These are phyloP conservation scores for Climacteris rufus DNA, from an alignment of 2,113 vertebrate species.

Conservation along the genomic window DNA sequence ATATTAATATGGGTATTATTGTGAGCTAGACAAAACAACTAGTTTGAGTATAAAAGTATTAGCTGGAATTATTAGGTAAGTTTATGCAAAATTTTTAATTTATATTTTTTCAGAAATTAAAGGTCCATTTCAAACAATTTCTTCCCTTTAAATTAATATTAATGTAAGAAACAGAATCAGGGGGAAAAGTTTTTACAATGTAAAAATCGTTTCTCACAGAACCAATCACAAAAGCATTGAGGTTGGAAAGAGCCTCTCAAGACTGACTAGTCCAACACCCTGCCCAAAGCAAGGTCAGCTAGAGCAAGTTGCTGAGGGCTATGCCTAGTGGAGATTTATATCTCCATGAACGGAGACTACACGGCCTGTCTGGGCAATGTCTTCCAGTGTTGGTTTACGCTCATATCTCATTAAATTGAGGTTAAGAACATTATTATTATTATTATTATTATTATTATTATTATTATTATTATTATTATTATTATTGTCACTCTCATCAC, in stretches of 20 bases:
- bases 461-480: too few relatives aligned
- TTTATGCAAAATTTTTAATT: not conserved
- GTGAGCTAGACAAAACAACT: not conserved
- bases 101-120: not conserved
- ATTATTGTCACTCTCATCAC: not conserved
- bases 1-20: not conserved
- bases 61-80: not conserved
- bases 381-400: not conserved
- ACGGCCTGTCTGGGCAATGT: not conserved
- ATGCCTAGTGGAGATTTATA: not conserved
- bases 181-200: not conserved
- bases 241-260: not conserved
- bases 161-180: not conserved
- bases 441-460: too few relatives aligned
- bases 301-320: not conserved
- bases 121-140: not conserved
- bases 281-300: not conserved
- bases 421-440: not conserved
- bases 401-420: not conserved
- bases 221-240: not conserved
- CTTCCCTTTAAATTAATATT: not conserved
- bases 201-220: not conserved
- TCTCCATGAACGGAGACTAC: not conserved
- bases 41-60: not conserved
- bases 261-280: not conserved